These are phyloP conservation scores for Conomelus anceps DNA, from an alignment of 2,888 invertebrate species.

Conservation along the genomic window DNA sequence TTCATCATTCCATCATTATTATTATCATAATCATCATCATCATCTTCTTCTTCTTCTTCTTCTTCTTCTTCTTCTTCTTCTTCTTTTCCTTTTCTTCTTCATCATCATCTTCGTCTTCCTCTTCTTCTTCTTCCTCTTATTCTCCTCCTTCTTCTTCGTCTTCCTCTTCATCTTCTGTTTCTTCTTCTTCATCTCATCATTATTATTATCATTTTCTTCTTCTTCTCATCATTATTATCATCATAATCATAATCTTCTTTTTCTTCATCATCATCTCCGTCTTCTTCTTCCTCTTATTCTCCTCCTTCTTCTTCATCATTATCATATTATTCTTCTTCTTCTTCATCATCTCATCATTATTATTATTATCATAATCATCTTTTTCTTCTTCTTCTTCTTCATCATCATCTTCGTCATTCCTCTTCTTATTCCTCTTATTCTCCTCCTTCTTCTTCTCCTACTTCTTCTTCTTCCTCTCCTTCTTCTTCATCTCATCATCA, in stretches of 20 bases:
- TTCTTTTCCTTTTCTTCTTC: neutral
- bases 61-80: neutral
- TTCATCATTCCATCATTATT: neutral
- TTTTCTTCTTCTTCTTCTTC: no score
- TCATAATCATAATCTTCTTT: neutral
- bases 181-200: neutral
- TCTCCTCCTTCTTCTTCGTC: neutral
- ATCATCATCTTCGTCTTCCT: neutral
- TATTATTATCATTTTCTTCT: neutral
- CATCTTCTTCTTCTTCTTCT: neutral
- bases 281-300: no score
- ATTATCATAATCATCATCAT: neutral
- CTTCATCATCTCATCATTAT: no score
- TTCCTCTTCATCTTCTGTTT: neutral
- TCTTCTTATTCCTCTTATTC: no score
- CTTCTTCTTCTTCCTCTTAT: neutral
- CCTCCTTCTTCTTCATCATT: no score
- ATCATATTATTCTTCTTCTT: no score
- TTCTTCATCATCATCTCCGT: no score
- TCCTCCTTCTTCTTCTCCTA: no score
- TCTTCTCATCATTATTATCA: neutral
- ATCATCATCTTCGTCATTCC: no score
- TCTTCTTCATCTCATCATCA: no score
- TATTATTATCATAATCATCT: no score
- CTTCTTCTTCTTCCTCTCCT: no score